phyloP scores from a whole-genome alignment of 2,113 vertebrate species.

The Psephotus haematonotus region DNA sequence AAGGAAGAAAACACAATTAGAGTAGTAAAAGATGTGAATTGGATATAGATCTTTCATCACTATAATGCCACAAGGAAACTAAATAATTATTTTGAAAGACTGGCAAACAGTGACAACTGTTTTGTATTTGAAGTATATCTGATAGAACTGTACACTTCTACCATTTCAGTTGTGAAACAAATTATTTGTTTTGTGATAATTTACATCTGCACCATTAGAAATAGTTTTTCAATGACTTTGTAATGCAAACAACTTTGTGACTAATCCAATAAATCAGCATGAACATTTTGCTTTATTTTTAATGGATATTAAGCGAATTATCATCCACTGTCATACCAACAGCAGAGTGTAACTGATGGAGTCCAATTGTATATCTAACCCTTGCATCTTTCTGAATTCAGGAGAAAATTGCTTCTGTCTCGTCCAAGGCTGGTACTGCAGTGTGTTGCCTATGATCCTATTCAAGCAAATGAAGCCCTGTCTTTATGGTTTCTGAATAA shows the following conservation, averaged over 20 bases:
- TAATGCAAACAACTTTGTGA: not conserved
- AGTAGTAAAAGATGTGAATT: not conserved
- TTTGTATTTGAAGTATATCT: not conserved
- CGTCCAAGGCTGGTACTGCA: not conserved
- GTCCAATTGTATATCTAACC: not conserved
- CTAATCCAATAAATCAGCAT: not conserved
- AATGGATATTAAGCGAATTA: not conserved
- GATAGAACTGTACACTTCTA: not conserved
- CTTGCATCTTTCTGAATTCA: not conserved
- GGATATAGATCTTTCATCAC: not conserved
- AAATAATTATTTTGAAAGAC: not conserved
- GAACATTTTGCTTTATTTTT: slow-evolving; percentile 8
- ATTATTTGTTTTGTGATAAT: not conserved
- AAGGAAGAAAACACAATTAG: not conserved
- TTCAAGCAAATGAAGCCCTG: not conserved
- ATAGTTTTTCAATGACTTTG: not conserved
- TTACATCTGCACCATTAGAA: not conserved
- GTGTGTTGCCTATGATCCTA: not conserved
- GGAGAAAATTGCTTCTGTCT: not conserved
- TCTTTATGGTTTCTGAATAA: not conserved
- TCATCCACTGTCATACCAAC: not conserved
- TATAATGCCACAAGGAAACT: not conserved
- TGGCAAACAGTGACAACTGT: not conserved
- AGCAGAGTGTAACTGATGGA: not conserved
- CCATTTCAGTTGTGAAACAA: not conserved